Percentiles rank a stretch among this genome's conserved stretches.
Conservation (phyloP, 2,113 vertebrate species). For the Scophthalmus maximus region DNA sequence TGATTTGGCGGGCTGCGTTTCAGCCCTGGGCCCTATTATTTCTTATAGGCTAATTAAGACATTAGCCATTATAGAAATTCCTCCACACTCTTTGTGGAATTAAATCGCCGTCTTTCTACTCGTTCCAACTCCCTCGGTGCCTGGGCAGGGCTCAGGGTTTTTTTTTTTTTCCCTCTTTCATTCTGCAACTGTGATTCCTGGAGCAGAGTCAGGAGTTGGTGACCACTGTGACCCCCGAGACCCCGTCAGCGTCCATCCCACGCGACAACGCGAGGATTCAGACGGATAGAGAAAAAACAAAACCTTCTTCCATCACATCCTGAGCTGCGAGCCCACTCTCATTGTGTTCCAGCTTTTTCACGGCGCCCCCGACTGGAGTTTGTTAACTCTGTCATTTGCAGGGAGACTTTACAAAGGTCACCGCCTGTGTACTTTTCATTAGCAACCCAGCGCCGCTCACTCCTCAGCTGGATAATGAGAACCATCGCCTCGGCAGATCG, state of each 20-base stretch:
- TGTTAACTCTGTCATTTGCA: conserved; percentile 71
- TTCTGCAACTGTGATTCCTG: conserved; percentile 68
- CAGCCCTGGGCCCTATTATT: conserved; percentile 81
- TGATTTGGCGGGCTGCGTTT: conserved; percentile 78
- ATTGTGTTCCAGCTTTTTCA: conserved; percentile 37
- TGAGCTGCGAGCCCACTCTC: conserved; percentile 36
- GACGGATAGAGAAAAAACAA: conserved; percentile 26
- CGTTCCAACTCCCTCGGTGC: conserved; percentile 71
- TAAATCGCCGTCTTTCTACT: conserved; percentile 69
- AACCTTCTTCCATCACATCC: conserved; percentile 19
- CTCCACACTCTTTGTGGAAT: conserved; percentile 69
- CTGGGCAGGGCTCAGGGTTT: conserved; percentile 59
- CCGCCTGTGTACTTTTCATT: conserved; percentile 80
- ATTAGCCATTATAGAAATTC: conserved; percentile 83
- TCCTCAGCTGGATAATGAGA: conserved; percentile 79
- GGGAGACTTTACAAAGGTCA: conserved; percentile 78
- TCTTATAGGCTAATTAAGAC: conserved; percentile 85
- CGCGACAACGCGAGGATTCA: conserved; percentile 22
- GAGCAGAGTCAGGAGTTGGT: conserved; percentile 51
- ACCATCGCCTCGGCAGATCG: conserved; percentile 77
- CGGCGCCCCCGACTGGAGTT: conserved; percentile 57
- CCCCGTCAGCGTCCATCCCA: conserved; percentile 50
- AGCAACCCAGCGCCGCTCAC: conserved; percentile 69
- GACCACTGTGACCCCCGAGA: conserved; percentile 71
- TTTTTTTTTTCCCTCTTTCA: conserved; percentile 33